Evolutionary conservation across 2,888 invertebrate species (phyloP).

Genomic region (Helicoverpa assulta): DNA sequence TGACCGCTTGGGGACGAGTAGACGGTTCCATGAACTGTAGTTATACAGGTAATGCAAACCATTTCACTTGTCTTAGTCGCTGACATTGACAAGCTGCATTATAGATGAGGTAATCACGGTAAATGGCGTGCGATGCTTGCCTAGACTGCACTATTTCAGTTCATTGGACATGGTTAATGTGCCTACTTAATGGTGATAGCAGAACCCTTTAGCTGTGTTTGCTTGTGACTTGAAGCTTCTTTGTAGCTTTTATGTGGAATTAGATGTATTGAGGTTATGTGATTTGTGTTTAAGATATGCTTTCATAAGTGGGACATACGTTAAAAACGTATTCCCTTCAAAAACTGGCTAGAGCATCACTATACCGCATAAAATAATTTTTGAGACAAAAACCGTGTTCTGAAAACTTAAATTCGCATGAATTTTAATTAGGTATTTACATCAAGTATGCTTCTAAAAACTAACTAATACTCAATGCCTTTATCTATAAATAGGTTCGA

Average conservation of each 20-base stretch:
- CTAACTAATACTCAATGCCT: not conserved
- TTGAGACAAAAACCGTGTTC: too few species aligned
- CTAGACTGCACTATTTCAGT: conserved; percentile 45
- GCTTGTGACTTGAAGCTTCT: not conserved
- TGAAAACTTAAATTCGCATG: too few species aligned
- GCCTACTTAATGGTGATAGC: conserved; percentile 23
- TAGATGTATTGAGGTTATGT: not conserved
- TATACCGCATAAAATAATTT: too few species aligned
- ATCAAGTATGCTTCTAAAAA: too few species aligned
- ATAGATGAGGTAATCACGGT: conserved; percentile 68
- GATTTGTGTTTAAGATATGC: not conserved
- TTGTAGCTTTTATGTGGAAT: not conserved
- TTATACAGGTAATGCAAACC: conserved; percentile 35
- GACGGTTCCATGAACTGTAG: conserved; percentile 47
- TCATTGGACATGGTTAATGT: conserved; percentile 40
- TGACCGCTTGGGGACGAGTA: conserved; percentile 28
- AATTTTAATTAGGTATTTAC: too few species aligned
- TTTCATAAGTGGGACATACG: too few species aligned
- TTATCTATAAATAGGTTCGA: not conserved
- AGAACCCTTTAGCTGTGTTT: conserved; percentile 9
- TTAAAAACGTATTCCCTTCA: too few species aligned
- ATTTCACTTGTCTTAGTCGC: conserved; percentile 59
- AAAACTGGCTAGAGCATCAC: too few species aligned
- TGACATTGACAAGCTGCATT: conserved; percentile 73
- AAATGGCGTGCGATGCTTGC: conserved; percentile 52